Evolutionary conservation across 2,113 vertebrate species (phyloP).

Genomic region (Eulemur macaco): DNA sequence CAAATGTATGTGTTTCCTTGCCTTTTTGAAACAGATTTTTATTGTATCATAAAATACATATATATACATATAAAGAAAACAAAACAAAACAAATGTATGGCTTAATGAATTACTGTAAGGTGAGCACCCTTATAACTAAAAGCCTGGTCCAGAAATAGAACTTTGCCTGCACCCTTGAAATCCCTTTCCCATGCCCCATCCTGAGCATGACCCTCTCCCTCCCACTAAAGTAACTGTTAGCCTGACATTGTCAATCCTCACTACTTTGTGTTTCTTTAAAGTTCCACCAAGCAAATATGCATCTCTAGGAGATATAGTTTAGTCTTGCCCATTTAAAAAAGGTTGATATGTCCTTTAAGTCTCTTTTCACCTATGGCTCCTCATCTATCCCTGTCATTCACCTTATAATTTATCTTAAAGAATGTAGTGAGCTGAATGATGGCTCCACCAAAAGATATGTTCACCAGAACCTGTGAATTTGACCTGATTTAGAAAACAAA

Average conservation of each 20-base stretch:
- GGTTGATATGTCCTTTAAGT: not conserved
- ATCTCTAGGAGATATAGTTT: not conserved
- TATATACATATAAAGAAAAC: not conserved
- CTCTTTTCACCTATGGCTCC: not conserved
- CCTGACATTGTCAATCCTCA: not conserved
- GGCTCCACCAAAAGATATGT: not conserved
- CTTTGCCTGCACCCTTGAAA: not conserved
- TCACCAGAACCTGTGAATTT: not conserved
- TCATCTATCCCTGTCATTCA: not conserved
- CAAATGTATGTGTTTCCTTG: conserved; percentile 23
- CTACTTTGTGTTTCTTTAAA: not conserved
- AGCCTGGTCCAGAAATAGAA: not conserved
- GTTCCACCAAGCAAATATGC: not conserved
- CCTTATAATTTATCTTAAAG: not conserved
- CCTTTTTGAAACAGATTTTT: conserved; percentile 8
- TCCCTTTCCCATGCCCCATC: not conserved
- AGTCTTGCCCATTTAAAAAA: not conserved
- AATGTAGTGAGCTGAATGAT: not conserved
- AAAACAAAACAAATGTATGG: not conserved
- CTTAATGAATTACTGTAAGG: not conserved
- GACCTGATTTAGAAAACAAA: not conserved
- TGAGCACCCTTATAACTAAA: not conserved
- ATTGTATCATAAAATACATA: not conserved
- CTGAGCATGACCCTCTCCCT: not conserved
- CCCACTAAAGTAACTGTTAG: not conserved